phyloP scores from a whole-genome alignment of 1,140 invertebrate genomes.

The Calephelis virginiensis region DNA sequence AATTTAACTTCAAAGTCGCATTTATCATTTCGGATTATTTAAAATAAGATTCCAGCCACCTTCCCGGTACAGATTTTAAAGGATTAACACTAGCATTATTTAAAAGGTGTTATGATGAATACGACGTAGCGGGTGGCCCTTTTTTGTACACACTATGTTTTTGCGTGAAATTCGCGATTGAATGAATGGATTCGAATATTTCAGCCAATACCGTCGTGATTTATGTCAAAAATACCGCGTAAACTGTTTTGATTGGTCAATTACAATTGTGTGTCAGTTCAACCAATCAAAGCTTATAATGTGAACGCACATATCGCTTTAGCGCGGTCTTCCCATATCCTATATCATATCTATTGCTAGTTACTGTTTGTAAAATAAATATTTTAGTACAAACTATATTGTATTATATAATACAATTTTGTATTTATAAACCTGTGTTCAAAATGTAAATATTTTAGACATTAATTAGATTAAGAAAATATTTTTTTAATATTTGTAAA shows the following conservation, averaged over 20 bases:
- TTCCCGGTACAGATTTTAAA: slow-evolving; percentile 14
- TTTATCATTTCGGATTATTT: slow-evolving; percentile 12
- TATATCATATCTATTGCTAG: slow-evolving; percentile 66
- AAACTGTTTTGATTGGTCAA: neutral
- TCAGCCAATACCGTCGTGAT: neutral
- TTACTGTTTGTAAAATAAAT: slow-evolving; percentile 41
- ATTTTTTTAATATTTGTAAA: slow-evolving; percentile 3
- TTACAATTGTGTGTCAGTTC: neutral
- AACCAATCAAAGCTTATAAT: neutral
- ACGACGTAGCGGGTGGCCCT: slow-evolving; percentile 6
- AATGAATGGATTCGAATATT: no score
- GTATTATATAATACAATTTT: slow-evolving; percentile 57
- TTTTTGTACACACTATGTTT: neutral
- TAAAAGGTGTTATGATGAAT: slow-evolving; percentile 3
- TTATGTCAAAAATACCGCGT: neutral
- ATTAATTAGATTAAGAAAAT: slow-evolving; percentile 22
- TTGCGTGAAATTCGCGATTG: no score
- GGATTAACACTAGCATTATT: slow-evolving; percentile 5
- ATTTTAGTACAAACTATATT: slow-evolving; percentile 61
- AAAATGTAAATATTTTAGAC: slow-evolving; percentile 37
- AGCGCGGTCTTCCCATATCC: slow-evolving; percentile 11
- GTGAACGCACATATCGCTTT: slow-evolving; percentile 1
- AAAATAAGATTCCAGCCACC: slow-evolving; percentile 4
- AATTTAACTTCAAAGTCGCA: slow-evolving; percentile 6
- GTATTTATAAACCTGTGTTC: slow-evolving; percentile 51